Base-by-base conservation (phyloP, 2,113 vertebrate genomes). In the Phocoena phocoena region DNA sequence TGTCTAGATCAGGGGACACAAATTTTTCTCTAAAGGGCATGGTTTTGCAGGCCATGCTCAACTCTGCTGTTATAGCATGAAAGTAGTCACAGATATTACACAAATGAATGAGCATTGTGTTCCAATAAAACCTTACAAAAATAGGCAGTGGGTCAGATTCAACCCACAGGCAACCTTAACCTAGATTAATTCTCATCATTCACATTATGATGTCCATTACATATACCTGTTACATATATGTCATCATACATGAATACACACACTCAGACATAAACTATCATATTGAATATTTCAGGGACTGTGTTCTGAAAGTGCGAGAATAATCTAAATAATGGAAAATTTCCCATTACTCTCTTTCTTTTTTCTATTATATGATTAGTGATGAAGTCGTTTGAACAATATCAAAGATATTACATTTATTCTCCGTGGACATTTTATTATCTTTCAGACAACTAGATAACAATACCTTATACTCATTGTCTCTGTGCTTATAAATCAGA, bases 401-500 rank as follows among this genome's bases (percentile, higher is more conserved):
- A 96, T 92, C 71, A 96, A 97, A 96, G 68, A 94, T 88, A 97
- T 71, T 82, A 88, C 36, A 91, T 77, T 97, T 96, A 80, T 80
- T 96, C 87, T 97, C 90, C 95, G 21, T 94, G 62, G 58, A 90
- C 90, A 97, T 91, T 92, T 95, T 97, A 96, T 97, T 98, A 97
- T 94, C 84, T 86, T 97, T 96, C 93, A 97, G 94, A 95, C 62
- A 97, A 96, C 77, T 90, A 95, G 84, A 95, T 96, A 92, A 90
- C 47, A 96, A 97, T 95, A 97, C 88, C 80, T 98, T 96, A 96
- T 94, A 97, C 17, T 90, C 97, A 96, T 84, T 97, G 94, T 96
- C 96, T 90, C 88, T 95, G 93, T 97, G 84, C 65, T 95, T 95
- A 97, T 96, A 97, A 97, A 98, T 97, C 96, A 97, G 84, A 93